Base-by-base conservation (phyloP, 2,888 invertebrate genomes). In the Lutraria lutraria region DNA sequence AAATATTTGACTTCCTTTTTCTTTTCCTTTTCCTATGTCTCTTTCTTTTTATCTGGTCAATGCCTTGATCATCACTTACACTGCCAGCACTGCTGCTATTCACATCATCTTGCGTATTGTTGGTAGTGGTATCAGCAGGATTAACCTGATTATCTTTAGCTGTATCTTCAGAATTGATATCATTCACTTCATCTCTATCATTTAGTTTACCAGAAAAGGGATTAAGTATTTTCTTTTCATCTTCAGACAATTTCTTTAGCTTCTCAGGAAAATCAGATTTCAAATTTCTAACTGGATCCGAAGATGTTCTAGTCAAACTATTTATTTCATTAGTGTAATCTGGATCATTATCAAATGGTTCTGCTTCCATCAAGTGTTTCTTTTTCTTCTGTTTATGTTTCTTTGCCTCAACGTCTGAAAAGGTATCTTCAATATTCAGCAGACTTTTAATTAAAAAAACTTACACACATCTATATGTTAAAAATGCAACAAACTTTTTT, bases 21-120 rank as follows among this genome's bases (percentile, higher is more conserved):
- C 60, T 54, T 79, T 60, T 80, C 25, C 84, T 80, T 83, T 88
- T 88, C 52, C 87, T 83, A 52, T 84, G 53, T 53, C 87, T 83
- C 10, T 80, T 83, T 63, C 87, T 53, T 43, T 79, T 84, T n/a
- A 29, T 60, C 56, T 88, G 83, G 10, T 29, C n/a, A 10, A 15
- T 52, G 31, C 4, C 25, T 34, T 31, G 76, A 16, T 76, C 76
- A 72, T 29, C 72, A 76, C 19, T 31, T 25, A 21, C 63, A 16
- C 31, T 13, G 31, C 25, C 34, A 34, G 31, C 34, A 76, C 3
- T 76, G 15, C 19, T 31, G 10, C 31, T 34, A 53, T 53, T 34
- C 21, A 52, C 25, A 52, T 81, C 86, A 86, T 52, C 25, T 10
- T 54, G 31, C 29, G 31, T 54, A 13, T 43, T 43, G 43, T 43